phyloP scores from a whole-genome alignment of 1,140 invertebrate species.

The Laupala kohalensis region DNA sequence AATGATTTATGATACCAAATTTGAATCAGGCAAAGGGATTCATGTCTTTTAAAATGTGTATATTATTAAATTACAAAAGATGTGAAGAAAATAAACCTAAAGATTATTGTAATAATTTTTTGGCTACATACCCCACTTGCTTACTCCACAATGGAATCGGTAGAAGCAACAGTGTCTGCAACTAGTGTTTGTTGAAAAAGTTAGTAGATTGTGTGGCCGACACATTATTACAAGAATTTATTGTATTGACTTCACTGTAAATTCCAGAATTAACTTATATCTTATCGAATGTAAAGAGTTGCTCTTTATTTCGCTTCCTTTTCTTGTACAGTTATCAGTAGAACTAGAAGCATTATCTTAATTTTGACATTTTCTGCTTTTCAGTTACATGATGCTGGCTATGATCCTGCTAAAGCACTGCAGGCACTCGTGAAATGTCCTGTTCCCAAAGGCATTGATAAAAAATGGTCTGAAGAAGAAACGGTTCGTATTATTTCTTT shows the following conservation, averaged over 20 bases:
- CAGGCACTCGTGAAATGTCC: slow-evolving; percentile 95
- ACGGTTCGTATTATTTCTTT: slow-evolving; percentile 42
- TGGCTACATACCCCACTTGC: too few relatives aligned
- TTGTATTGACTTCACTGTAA: neutral
- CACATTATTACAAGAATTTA: neutral
- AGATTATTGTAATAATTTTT: too few relatives aligned
- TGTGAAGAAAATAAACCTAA: too few relatives aligned
- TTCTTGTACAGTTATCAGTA: neutral
- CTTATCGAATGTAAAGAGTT: neutral
- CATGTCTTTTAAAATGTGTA: too few relatives aligned
- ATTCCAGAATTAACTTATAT: neutral
- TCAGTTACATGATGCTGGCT: slow-evolving; percentile 81
- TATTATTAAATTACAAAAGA: too few relatives aligned
- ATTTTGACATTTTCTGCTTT: slow-evolving; percentile 21
- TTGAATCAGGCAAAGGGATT: too few relatives aligned
- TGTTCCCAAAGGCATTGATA: slow-evolving; percentile 89
- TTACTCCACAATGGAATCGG: too few relatives aligned
- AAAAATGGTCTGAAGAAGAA: slow-evolving; percentile 96
- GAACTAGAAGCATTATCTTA: too few relatives aligned
- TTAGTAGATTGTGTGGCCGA: too few relatives aligned
- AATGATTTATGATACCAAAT: too few relatives aligned
- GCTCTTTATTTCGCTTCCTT: neutral
- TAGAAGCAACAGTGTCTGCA: too few relatives aligned
- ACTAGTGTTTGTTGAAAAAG: slow-evolving; percentile 2
- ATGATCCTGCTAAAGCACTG: slow-evolving; percentile 87